phyloP scores from a whole-genome alignment of 2,113 vertebrate genomes.

The Prionailurus viverrinus region DNA sequence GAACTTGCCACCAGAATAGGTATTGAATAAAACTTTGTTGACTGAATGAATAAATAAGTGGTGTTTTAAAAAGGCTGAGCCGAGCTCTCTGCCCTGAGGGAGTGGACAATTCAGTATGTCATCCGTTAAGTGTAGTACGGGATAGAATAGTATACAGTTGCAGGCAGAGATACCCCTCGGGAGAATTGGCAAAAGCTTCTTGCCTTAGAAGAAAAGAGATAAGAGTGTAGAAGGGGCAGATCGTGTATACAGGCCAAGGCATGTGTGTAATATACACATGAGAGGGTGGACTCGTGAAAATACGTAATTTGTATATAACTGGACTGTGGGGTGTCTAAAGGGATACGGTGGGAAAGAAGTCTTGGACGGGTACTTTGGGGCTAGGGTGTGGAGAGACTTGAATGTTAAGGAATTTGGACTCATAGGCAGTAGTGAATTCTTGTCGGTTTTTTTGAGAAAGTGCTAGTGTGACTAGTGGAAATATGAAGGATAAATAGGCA shows the following conservation, averaged over 20 bases:
- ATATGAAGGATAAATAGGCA: background rate
- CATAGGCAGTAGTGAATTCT: background rate
- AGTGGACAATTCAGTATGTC: background rate
- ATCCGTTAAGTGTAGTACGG: background rate
- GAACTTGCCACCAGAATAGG: background rate
- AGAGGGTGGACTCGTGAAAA: background rate
- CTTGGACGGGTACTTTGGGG: background rate
- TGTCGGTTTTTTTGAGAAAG: background rate
- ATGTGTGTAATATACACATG: background rate
- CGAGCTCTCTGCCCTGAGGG: background rate
- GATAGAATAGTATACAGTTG: background rate
- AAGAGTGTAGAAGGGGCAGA: background rate
- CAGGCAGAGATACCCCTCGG: background rate
- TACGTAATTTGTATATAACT: background rate
- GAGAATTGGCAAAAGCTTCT: background rate
- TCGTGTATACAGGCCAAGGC: background rate
- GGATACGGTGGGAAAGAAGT: background rate
- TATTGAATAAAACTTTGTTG: conserved; percentile 35
- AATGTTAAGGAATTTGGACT: background rate
- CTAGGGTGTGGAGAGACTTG: background rate
- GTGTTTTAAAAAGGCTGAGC: background rate
- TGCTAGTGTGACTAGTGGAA: background rate
- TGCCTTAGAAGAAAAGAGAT: background rate
- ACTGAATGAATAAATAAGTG: conserved; percentile 3
- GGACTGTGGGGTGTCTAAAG: background rate